Base-by-base conservation (phyloP, 2,888 invertebrate species). In the Artemia sp. region DNA sequence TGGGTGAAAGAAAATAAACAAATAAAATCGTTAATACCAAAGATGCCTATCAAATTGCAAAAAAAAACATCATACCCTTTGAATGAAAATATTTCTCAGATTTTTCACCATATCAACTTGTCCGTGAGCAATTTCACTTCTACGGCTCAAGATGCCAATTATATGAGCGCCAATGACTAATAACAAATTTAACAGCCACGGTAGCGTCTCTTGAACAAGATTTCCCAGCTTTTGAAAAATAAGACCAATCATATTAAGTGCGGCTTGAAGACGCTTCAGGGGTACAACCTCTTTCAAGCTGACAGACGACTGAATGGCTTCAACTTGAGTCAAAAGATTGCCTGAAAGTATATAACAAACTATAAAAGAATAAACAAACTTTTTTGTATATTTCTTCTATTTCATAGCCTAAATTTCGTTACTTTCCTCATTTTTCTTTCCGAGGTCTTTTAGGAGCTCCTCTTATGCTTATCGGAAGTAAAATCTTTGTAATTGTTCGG, bases 221-320 rank as follows among this genome's bases (percentile, higher is more conserved):
- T 88, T 89, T 1, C 78, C 91, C 74, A 93, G 88, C 76, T 91
- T 86, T 76, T 91, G 88, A 70, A 87, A 83, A 52, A 90, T 83
- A 8, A 89, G 83, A 73, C 85, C 85, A 70, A 90, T 79, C 14
- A 91, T 80, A 78, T 88, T 89, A 0, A 87, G 80, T 19, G 86
- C 83, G 76, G 90, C 89, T 74, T 87, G 86, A 51, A 92, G 78
- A 75, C 88, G 86, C 72, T 81, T 81, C 0, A 83, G 80, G 9
- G 83, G 82, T 38, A 82, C 76, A 7, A 82, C 76, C 51, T 74
- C 82, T 12, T 81, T 80, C 0, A 88, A 78, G 77, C 86, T 81
- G 24, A 85, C 79, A 69, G 79, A 81, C 8, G 77, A 74, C 12
- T 77, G 73, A 1, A 85, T 80, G 67, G 77, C 75, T 4, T 77